Evolutionary conservation across 2,888 invertebrate genomes (phyloP), one percentile per base, ranked within the genome.

Genomic region (Physocephala rufipes): DNA sequence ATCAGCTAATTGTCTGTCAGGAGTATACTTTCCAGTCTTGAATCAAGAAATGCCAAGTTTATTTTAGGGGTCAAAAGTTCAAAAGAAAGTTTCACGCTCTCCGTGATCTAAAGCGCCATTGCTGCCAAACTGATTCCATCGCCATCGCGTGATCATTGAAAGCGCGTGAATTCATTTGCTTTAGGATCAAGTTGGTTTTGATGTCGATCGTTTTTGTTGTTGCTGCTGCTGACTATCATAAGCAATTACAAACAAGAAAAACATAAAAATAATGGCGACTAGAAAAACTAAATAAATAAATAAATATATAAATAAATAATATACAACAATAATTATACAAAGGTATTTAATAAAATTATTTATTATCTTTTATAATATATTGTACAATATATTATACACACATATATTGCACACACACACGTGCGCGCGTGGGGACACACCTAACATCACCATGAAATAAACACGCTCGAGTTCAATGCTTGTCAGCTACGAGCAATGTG

Each of bases 71-170:
- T 43, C 43, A 62, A 45, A 62, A 62, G 62, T 36, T 62, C 4
- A 36, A n/a, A 21, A 62, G 36, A 62, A 55, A 55, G 53, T 19
- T 55, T 55, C 5, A 21, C 64, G 28, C 64, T 28, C 64, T 21
- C 24, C 12, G 19, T 49, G 16, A n/a, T 49, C n/a, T n/a, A n/a
- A n/a, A n/a, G n/a, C 4, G 49, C 49, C 49, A n/a, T n/a, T n/a
- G 49, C 49, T 5, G 49, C 4, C 36, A 36, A 36, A 36, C 9
- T 36, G 36, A 36, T 7, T 4, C 36, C 36, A 36, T 36, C 36
- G 36, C 36, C 36, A 36, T 36, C 49, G 49, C 19, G 53, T 21
- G 53, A 55, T 24, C 53, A 21, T 21, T 55, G 13, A 7, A 21
- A 55, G 24, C 24, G 53, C 53, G 53, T n/a, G 49, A 16, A 55